A percentile compares a stretch with the other conserved stretches of the same genome.
Conservation (phyloP, 2,797 vertebrate genomes). For the Karalla daura region DNA sequence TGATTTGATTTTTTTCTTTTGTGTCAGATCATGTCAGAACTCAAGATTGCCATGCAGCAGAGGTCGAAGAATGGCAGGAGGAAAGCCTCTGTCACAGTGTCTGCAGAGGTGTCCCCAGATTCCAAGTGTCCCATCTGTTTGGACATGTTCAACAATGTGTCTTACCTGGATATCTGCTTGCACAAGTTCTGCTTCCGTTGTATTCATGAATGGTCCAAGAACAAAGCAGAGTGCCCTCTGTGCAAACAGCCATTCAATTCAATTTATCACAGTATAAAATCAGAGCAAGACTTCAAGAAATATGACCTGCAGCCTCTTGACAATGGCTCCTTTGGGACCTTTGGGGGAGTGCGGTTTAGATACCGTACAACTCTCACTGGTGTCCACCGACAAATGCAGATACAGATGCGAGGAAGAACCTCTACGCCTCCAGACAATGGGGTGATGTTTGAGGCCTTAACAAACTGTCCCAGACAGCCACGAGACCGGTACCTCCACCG, state of each 20-base stretch:
- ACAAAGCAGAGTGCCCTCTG: slow-evolving; percentile 96
- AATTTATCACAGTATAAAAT: slow-evolving; percentile 93
- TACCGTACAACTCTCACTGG: slow-evolving; percentile 92
- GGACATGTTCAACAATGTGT: slow-evolving; percentile 93
- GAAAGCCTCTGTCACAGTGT: slow-evolving; percentile 78
- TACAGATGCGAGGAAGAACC: slow-evolving; percentile 78
- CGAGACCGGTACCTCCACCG: slow-evolving; percentile 83
- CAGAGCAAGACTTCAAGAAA: slow-evolving; percentile 92
- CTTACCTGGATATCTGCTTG: slow-evolving; percentile 90
- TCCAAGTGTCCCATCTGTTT: slow-evolving; percentile 97
- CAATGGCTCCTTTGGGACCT: slow-evolving; percentile 86
- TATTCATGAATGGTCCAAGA: slow-evolving; percentile 97
- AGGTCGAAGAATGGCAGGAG: slow-evolving; percentile 70
- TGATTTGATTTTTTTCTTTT: background rate
- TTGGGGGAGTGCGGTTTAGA: slow-evolving; percentile 88
- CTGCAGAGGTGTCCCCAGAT: slow-evolving; percentile 90
- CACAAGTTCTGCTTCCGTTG: slow-evolving; percentile 97
- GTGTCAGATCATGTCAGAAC: slow-evolving; percentile 78
- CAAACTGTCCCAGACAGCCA: slow-evolving; percentile 47
- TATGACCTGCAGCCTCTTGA: slow-evolving; percentile 86
- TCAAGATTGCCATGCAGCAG: slow-evolving; percentile 69
- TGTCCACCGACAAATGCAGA: slow-evolving; percentile 75
- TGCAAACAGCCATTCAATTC: slow-evolving; percentile 95
- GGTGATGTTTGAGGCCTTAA: slow-evolving; percentile 88
- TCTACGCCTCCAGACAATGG: slow-evolving; percentile 86